These are phyloP conservation scores for Sphenopsis melanotis DNA, from an alignment of 2,797 vertebrate species.

Conservation along the genomic window DNA sequence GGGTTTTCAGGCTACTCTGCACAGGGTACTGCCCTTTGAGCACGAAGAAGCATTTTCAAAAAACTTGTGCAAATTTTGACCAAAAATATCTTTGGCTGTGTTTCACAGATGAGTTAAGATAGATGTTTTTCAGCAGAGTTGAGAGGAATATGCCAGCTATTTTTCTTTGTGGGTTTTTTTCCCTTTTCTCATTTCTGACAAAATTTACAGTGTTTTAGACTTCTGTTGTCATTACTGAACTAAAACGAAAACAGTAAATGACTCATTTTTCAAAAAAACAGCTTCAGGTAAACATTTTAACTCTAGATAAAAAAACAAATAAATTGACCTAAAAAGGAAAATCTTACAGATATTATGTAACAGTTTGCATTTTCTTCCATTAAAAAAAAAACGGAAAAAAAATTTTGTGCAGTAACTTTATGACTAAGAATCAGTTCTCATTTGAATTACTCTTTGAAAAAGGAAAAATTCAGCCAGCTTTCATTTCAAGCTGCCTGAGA, in stretches of 20 bases:
- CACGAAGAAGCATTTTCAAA: background rate
- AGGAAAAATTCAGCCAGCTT: background rate
- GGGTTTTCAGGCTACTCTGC: background rate
- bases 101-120: background rate
- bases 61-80: background rate
- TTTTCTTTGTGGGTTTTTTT: accelerated
- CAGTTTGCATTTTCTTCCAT: background rate
- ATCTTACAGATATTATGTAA: background rate
- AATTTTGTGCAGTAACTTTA: background rate
- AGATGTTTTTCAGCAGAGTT: background rate
- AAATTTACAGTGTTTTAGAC: background rate
- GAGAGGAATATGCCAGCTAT: background rate
- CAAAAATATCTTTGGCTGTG: background rate
- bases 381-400: background rate
- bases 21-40: background rate
- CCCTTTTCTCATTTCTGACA: background rate
- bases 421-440: background rate
- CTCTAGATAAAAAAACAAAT: background rate
- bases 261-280: background rate
- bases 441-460: background rate
- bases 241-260: background rate
- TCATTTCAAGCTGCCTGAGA: slow-evolving; percentile 32
- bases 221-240: background rate
- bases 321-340: background rate
- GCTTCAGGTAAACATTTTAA: background rate